Conservation (phyloP, 2,888 invertebrate species). For the Monochamus alternatus region DNA sequence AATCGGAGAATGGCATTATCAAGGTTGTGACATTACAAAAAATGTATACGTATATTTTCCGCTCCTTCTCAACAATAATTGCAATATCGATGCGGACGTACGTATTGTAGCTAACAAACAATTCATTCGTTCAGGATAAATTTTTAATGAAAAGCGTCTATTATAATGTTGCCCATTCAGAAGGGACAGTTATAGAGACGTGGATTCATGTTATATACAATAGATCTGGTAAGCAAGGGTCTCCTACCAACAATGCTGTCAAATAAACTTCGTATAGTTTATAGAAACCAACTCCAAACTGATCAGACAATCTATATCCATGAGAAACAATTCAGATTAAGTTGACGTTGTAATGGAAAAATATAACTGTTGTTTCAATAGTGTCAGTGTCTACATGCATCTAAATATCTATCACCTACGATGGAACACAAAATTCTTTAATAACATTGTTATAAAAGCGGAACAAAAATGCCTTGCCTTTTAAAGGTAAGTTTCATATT, state of each 20-base stretch:
- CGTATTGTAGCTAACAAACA: neutral
- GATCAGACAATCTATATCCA: slow-evolving; percentile 17
- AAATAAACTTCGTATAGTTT: slow-evolving; percentile 19
- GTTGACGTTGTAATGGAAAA: neutral
- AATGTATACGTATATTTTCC: neutral
- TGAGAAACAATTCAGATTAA: neutral
- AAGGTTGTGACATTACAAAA: neutral
- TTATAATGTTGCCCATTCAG: slow-evolving; percentile 15
- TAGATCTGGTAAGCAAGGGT: slow-evolving; percentile 12
- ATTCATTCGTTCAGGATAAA: neutral
- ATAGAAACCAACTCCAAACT: slow-evolving; percentile 3
- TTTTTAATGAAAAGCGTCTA: slow-evolving; percentile 4
- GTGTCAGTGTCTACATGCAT: too few relatives aligned
- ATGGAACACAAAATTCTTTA: too few relatives aligned
- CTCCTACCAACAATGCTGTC: slow-evolving; percentile 22
- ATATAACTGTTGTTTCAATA: neutral
- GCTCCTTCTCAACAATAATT: neutral
- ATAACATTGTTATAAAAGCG: too few relatives aligned
- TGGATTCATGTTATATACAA: slow-evolving; percentile 17
- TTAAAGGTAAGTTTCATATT: too few relatives aligned
- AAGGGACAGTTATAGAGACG: slow-evolving; percentile 2
- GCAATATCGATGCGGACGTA: neutral
- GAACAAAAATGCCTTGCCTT: too few relatives aligned
- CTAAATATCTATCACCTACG: neutral
- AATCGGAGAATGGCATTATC: too few relatives aligned